Base-by-base conservation (phyloP, 2,888 invertebrate species). In the Agrotis puta region DNA sequence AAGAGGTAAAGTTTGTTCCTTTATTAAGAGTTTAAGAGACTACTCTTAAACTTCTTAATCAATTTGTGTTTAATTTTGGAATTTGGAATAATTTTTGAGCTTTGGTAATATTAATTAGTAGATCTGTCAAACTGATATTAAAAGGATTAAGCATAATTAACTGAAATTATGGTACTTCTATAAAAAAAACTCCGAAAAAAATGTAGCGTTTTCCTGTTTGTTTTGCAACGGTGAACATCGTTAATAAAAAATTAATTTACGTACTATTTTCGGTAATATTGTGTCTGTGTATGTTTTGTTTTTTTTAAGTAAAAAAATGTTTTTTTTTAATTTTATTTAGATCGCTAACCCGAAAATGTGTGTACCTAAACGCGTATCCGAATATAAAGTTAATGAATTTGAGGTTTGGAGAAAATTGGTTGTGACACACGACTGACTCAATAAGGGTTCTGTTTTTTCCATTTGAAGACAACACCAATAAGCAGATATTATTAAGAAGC, bases 1-100 rank as follows among this genome's bases (percentile, higher is more conserved):
- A 83, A 74, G 74, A 70, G 72, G 61, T 65, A 61, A 84, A 82
- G 58, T 84, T 84, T 74, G 69, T 54, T 66, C 79, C 70, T 77
- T 82, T 70, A 79, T 82, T 74, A 74, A 71, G 70, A 80, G 68
- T 77, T n/a, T n/a, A n/a, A n/a, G n/a, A n/a, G n/a, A n/a, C n/a
- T n/a, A n/a, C 70, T 67, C 67, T 56, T 48, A 63, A 82, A 82
- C 77, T 77, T 82, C 73, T 78, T 74, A 80, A 82, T 80, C 72
- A 84, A 78, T 80, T 82, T 71, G 65, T 70, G 66, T 65, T 79
- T 22, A 74, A 79, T 79, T 39, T 75, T 18, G 16, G 39, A 74
- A 72, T 74, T 69, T 47, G 18, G 58, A 75, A 71, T 79, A 75
- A 77, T 66, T 72, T 56, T 43, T 73, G 56, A 24, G 63, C 14